Evolutionary conservation across 2,797 vertebrate genomes (phyloP), one percentile per base, ranked within the genome.

Genomic region (Protonibea diacanthus): DNA sequence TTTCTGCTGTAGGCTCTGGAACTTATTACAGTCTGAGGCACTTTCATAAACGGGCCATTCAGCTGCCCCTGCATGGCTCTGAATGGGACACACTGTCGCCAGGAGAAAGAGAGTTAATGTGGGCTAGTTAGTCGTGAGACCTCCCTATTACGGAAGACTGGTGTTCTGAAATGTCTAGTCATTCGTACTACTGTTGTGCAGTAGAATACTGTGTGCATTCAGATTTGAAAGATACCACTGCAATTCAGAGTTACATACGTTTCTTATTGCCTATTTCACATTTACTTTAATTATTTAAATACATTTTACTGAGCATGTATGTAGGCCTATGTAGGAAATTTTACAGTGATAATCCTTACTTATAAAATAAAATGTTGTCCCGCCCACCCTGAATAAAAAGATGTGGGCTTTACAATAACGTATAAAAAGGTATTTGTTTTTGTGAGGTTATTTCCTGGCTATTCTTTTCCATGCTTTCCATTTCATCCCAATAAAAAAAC

Each of bases 31-130:
- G 86, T 89, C 88, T 81, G 76, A 88, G 83, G 86, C 89, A 80
- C 91, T 89, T 94, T 93, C 86, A 95, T 95, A 95, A 96, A 95
- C 87, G 92, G 80, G 84, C 94, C 90, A 94, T 96, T 96, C 94
- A 95, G 93, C 80, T 87, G 77, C 84, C 70, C 77, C 73, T 68
- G 65, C 85, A 61, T 71, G 71, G 79, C 85, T 92, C 90, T 96
- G 90, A 94, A 95, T 93, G 91, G 89, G 90, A 93, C 93, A 87
- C 88, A 92, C 88, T 95, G 94, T 95, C 92, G 76, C 91, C 84
- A 88, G 89, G 83, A 86, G 81, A 92, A 89, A 89, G 78, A 85
- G 77, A 90, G 92, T 93, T 88, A 91, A 93, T 92, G 90, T 92
- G 84, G 82, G 76, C 86, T 91, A 78, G 87, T 91, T 91, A 82